Conservation (phyloP, 1,140 invertebrate genomes). For the Galendromus occidentalis region DNA sequence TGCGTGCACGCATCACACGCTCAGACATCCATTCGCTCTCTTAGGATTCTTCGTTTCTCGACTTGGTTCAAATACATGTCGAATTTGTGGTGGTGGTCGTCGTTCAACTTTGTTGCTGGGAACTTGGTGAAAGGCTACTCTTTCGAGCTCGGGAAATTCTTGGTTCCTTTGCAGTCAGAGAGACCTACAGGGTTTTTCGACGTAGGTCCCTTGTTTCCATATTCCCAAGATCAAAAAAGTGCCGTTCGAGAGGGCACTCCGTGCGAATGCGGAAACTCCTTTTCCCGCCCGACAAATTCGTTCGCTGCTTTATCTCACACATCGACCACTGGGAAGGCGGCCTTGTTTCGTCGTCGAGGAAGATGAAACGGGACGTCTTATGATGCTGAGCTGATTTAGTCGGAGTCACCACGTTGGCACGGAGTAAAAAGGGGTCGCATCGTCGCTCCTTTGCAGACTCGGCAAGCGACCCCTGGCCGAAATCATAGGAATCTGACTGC, state of each 20-base stretch:
- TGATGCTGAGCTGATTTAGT: not conserved
- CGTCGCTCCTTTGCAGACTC: not conserved
- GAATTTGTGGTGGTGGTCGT: not conserved
- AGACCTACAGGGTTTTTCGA: not conserved
- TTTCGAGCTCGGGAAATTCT: not conserved
- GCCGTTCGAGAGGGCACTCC: not conserved
- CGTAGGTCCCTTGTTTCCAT: not conserved
- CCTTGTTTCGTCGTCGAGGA: not conserved
- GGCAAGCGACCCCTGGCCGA: not conserved
- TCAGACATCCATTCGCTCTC: not conserved
- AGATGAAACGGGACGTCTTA: not conserved
- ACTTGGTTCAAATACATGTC: not conserved
- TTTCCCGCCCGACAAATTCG: not conserved
- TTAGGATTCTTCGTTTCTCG: not conserved
- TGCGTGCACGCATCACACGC: constrained; percentile 8
- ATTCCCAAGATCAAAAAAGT: not conserved
- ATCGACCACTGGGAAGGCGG: constrained; percentile 3
- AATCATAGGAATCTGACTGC: not conserved
- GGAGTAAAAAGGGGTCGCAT: not conserved
- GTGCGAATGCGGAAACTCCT: not conserved
- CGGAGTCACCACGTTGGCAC: not conserved
- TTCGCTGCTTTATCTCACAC: constrained; percentile 8
- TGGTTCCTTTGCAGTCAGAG: not conserved
- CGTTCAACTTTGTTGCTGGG: not conserved
- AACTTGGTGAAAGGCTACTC: not conserved